A percentile compares a stretch with the other conserved stretches of the same genome.
Conservation (phyloP, 2,113 vertebrate species). For the Pachypanchax playfairii region DNA sequence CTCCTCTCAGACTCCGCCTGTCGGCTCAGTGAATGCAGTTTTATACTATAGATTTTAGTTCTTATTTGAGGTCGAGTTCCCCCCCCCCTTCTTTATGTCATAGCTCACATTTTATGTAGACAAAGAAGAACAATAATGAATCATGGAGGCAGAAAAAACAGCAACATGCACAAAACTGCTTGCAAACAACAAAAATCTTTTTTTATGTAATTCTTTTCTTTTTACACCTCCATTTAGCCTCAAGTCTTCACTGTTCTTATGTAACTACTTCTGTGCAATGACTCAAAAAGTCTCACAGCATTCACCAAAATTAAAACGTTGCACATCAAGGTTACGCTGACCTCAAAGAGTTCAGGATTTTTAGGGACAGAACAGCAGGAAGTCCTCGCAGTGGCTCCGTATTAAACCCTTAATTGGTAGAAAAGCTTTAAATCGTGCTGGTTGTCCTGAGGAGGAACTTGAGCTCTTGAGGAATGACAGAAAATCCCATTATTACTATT, state of each 20-base stretch:
- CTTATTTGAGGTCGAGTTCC: too few species aligned
- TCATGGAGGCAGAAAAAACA: too few species aligned
- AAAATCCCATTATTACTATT: constrained; percentile 34
- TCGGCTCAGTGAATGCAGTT: neutral
- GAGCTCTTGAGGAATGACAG: constrained; percentile 25
- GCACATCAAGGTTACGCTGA: neutral
- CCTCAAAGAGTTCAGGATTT: constrained; percentile 11
- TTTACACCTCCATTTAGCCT: constrained; percentile 24
- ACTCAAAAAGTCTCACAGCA: neutral
- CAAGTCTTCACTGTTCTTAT: constrained; percentile 20
- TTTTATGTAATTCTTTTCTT: neutral
- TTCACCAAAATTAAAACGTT: constrained; percentile 3
- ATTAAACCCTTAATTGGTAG: constrained; percentile 18
- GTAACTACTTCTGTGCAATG: constrained; percentile 10
- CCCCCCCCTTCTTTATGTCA: too few species aligned
- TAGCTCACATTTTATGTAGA: too few species aligned
- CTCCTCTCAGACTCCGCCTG: neutral
- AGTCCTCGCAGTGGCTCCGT: neutral
- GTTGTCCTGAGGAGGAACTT: constrained; percentile 16
- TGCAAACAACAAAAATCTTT: neutral
- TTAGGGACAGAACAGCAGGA: neutral
- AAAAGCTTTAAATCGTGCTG: neutral
- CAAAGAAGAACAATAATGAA: too few species aligned
- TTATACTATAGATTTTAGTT: neutral
- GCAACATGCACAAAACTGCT: too few species aligned